Percentiles rank a stretch among this genome's conserved stretches.
phyloP scores from a whole-genome alignment of 2,797 vertebrate genomes.

The Hippoglossus hippoglossus region DNA sequence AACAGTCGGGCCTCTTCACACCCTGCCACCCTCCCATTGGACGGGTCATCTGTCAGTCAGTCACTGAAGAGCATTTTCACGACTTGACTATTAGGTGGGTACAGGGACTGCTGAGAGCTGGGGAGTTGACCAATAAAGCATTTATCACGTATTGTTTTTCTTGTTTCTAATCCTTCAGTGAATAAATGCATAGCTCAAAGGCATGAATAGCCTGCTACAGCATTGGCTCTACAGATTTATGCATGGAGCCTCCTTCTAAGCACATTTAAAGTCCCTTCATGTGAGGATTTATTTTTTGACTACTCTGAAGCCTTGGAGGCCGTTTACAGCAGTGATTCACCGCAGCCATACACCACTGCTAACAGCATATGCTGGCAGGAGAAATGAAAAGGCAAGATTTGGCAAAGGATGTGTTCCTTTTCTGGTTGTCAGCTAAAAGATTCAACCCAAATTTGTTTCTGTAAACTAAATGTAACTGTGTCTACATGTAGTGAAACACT shows the following conservation, averaged over 20 bases:
- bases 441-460: not conserved
- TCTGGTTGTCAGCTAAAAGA: too few species aligned
- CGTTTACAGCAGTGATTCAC: not conserved
- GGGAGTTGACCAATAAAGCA: conserved; percentile 6
- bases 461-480: not conserved
- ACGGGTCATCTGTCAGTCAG: conserved; percentile 31
- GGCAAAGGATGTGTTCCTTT: too few species aligned
- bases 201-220: not conserved
- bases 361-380: not conserved
- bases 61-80: not conserved
- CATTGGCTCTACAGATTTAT: not conserved
- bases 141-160: not conserved
- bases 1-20: conserved; percentile 55
- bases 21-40: conserved; percentile 36
- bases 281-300: not conserved
- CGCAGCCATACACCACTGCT: not conserved
- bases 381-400: not conserved
- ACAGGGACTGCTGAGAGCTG: not conserved
- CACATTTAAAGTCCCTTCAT: not conserved
- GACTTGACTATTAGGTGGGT: conserved; percentile 9
- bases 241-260: not conserved
- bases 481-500: not conserved
- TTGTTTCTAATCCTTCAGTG: too few species aligned
- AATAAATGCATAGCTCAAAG: not conserved
- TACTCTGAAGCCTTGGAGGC: not conserved